Percentiles rank a stretch among this genome's conserved stretches.
phyloP scores from a whole-genome alignment of 1,140 invertebrate genomes.

The Aphis craccivora region DNA sequence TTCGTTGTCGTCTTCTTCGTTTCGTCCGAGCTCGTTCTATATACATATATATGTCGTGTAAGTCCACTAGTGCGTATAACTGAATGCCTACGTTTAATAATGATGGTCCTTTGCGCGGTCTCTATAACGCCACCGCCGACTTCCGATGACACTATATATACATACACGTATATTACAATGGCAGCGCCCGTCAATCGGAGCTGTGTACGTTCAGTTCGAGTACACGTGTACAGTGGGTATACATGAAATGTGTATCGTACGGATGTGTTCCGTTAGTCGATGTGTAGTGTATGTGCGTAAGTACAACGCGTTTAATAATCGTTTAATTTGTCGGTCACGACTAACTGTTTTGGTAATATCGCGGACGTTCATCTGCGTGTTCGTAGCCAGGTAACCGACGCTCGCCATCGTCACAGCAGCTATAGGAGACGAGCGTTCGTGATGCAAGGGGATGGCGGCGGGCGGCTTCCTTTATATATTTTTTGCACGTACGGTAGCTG shows the following conservation, averaged over 20 bases:
- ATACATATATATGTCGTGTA: neutral
- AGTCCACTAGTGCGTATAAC: neutral
- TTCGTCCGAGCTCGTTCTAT: neutral
- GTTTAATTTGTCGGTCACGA: conserved; percentile 35
- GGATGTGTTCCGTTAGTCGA: neutral
- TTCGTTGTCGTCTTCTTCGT: neutral
- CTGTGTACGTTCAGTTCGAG: neutral
- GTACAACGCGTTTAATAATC: neutral
- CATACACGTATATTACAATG: neutral
- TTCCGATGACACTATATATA: neutral
- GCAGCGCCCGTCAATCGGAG: neutral
- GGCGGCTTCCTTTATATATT: neutral
- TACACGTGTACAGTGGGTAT: neutral
- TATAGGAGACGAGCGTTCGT: neutral
- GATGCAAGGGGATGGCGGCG: neutral
- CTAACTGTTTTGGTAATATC: conserved; percentile 3
- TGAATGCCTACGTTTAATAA: neutral
- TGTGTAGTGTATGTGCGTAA: neutral
- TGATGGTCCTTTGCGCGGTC: neutral
- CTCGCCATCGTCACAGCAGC: neutral
- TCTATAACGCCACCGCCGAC: neutral
- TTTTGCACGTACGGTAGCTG: no score
- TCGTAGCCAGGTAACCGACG: neutral
- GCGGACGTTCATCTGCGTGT: neutral
- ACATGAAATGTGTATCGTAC: neutral